Conservation (phyloP, 2,888 invertebrate genomes). For the Athalia circularis region DNA sequence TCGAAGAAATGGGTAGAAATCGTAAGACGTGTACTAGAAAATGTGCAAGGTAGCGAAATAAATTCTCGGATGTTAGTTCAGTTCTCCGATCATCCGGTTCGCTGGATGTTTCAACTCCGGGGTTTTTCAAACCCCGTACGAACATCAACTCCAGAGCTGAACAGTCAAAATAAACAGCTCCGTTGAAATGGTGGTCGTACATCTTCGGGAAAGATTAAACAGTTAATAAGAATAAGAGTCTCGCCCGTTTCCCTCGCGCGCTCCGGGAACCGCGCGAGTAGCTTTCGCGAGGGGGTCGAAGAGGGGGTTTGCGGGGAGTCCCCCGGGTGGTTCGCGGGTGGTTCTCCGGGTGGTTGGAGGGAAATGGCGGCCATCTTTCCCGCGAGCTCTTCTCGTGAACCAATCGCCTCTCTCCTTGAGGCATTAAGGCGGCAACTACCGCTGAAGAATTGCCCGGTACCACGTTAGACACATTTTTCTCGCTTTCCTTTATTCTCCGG, state of each 20-base stretch:
- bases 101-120: background rate
- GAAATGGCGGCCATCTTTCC: constrained; percentile 75
- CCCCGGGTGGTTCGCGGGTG: constrained; percentile 45
- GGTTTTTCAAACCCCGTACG: constrained; percentile 7
- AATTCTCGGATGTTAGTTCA: too few species aligned
- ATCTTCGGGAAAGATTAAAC: constrained; percentile 74
- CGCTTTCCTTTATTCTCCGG: constrained; percentile 72
- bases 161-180: constrained; percentile 69
- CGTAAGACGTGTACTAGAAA: too few species aligned
- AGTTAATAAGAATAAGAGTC: constrained; percentile 75
- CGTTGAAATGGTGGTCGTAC: constrained; percentile 71
- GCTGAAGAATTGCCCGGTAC: constrained; percentile 73
- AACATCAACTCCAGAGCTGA: background rate
- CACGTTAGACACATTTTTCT: constrained; percentile 75
- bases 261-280: constrained; percentile 62
- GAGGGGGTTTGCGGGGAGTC: constrained; percentile 30
- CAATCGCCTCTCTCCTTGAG: constrained; percentile 71
- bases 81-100: too few species aligned
- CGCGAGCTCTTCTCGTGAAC: constrained; percentile 72
- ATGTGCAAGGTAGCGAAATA: too few species aligned
- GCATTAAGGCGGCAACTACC: constrained; percentile 74
- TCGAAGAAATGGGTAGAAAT: too few species aligned
- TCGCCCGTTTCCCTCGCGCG: constrained; percentile 58
- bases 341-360: constrained; percentile 73
- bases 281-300: constrained; percentile 62